Evolutionary conservation across 2,888 invertebrate species (phyloP).

Genomic region (Drosophila mettleri): DNA sequence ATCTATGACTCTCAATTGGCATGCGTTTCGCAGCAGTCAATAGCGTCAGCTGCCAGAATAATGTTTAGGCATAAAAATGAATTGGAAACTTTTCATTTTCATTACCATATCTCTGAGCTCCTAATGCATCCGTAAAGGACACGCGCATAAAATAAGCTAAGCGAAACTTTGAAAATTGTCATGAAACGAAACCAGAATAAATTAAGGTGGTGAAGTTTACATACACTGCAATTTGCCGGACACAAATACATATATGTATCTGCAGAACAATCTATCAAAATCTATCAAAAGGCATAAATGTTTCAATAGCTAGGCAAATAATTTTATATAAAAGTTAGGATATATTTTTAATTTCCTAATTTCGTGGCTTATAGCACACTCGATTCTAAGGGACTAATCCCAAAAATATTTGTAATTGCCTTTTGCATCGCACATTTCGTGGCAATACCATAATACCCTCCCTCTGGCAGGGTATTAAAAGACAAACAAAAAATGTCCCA

Average conservation of each 20-base stretch:
- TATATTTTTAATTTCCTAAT: too few species aligned
- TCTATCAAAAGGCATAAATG: too few species aligned
- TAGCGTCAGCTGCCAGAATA: constrained; percentile 37
- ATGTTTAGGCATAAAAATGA: constrained; percentile 36
- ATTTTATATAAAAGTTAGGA: too few species aligned
- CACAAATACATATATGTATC: too few species aligned
- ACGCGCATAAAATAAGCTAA: constrained; percentile 33
- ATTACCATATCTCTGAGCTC: constrained; percentile 19
- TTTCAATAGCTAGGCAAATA: too few species aligned
- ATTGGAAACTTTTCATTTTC: constrained; percentile 9
- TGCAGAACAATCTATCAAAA: too few species aligned
- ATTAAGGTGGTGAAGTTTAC: not conserved
- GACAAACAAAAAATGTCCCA: constrained; percentile 20
- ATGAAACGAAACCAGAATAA: constrained; percentile 33
- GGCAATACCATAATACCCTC: not conserved
- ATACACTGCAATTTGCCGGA: constrained; percentile 1
- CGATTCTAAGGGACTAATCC: too few species aligned
- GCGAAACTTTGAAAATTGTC: constrained; percentile 46
- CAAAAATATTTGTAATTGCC: too few species aligned
- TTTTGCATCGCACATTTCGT: not conserved
- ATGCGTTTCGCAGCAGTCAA: constrained; percentile 14
- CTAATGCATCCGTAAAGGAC: constrained; percentile 30
- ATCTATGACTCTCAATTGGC: constrained; percentile 50
- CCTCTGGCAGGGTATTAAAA: constrained; percentile 13
- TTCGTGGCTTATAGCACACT: not conserved